Evolutionary conservation across 2,888 invertebrate genomes (phyloP), one percentile per base, ranked within the genome.

Genomic region (Drosophila borborema): DNA sequence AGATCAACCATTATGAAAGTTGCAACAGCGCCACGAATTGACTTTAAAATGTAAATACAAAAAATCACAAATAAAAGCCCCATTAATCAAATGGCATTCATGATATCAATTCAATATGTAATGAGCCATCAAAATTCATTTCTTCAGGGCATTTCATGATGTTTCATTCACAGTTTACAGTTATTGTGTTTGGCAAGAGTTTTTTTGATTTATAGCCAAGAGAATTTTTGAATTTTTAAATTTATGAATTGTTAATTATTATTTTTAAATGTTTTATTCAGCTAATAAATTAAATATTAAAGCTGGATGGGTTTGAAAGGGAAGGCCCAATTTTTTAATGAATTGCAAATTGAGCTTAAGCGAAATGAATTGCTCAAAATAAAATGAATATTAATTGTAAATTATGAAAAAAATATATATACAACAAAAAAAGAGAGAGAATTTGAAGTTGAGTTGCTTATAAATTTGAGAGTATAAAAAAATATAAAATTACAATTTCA

Each of bases 21-120:
- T 66, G 43, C 36, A 72, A 23, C 40, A 61, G 43, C 41, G 53
- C 59, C 23, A 38, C 23, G 48, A 59, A 59, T 46, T 28, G 14
- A 36, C 14, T 2, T 28, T 23, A 23, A 23, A 20, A 20, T 5
- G 5, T 0, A 28, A 28, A 3, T 5, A 28, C 28, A 3, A 4
- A 38, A 53, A 64, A 65, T 46, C 20, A 48, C 0, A 12, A 12
- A 53, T 14, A 53, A 20, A 8, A 69, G 53, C 31, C 41, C 81
- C 78, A 84, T 84, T 78, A 77, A 81, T 84, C 87, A 86, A 69
- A 56, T 45, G 8, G 23, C 64, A 65, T 73, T 83, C 68, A 66
- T 12, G 10, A 65, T 46, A 63, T 55, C 56, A 72, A 77, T 60
- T 63, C 41, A 63, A 45, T 58, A 41, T 48, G 43, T 67, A 79